These are phyloP conservation scores for Podarcis lilfordi DNA, from an alignment of 2,797 vertebrate species.

Conservation along the genomic window DNA sequence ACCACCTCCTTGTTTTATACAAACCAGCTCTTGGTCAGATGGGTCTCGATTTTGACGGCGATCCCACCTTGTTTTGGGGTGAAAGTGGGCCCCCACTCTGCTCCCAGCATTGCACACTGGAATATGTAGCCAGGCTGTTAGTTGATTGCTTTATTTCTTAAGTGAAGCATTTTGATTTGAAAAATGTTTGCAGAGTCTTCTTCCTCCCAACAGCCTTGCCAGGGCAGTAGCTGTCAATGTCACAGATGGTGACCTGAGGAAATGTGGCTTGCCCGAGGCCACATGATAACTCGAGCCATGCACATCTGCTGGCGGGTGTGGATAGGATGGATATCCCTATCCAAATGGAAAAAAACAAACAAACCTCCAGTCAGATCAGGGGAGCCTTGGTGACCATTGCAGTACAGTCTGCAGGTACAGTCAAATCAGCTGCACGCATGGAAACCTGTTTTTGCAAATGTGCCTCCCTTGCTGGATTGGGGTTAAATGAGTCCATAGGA, in stretches of 20 bases:
- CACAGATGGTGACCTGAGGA: neutral
- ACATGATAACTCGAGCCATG: neutral
- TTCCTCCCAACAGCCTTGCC: neutral
- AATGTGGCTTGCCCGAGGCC: neutral
- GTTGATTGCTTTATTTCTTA: neutral
- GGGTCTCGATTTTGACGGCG: neutral
- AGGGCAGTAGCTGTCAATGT: neutral
- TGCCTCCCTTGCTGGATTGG: neutral
- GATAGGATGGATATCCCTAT: neutral
- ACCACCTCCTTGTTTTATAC: neutral
- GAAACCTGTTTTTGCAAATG: neutral
- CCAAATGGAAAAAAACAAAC: neutral
- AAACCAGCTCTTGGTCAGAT: neutral
- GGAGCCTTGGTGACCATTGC: neutral
- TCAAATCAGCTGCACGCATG: neutral
- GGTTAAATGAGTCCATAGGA: neutral
- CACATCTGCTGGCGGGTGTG: neutral
- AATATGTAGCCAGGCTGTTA: neutral
- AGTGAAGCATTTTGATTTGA: neutral
- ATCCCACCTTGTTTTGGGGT: neutral
- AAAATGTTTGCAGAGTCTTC: neutral
- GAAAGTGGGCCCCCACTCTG: neutral
- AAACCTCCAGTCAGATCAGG: neutral
- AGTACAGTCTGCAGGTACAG: neutral
- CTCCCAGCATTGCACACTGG: neutral